Evolutionary conservation across 2,888 invertebrate genomes (phyloP).

Genomic region (Polydrusus cervinus): DNA sequence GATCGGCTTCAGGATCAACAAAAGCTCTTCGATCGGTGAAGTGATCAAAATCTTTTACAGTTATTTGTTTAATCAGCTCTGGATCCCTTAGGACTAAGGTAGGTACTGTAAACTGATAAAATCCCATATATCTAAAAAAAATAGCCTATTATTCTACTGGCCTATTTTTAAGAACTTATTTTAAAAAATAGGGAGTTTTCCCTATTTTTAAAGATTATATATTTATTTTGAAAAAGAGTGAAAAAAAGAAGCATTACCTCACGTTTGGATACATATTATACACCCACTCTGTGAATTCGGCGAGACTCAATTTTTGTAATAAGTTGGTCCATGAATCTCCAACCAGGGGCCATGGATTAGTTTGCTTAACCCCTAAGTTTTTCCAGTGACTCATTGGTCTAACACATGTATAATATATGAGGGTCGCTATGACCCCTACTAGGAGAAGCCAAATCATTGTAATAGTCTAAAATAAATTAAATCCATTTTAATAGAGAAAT

Average conservation of each 20-base stretch:
- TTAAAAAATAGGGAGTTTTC: too few relatives aligned
- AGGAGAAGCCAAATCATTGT: slow-evolving; percentile 40
- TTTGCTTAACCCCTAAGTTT: slow-evolving; percentile 54
- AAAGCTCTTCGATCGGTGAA: slow-evolving; percentile 71
- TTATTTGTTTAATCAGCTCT: slow-evolving; percentile 75
- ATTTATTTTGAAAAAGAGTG: too few relatives aligned
- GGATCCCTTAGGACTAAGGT: slow-evolving; percentile 73
- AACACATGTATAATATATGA: slow-evolving; percentile 39
- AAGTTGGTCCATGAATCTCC: slow-evolving; percentile 53
- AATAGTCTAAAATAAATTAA: neutral
- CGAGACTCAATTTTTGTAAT: slow-evolving; percentile 44
- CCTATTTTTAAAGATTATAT: too few relatives aligned
- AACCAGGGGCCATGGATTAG: slow-evolving; percentile 44
- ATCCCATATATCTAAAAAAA: slow-evolving; percentile 60
- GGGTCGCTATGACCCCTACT: slow-evolving; percentile 7
- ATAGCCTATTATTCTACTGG: too few relatives aligned
- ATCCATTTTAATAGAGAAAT: too few relatives aligned
- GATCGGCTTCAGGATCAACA: slow-evolving; percentile 66
- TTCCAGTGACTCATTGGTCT: slow-evolving; percentile 51
- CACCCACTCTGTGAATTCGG: slow-evolving; percentile 51
- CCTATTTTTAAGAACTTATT: too few relatives aligned
- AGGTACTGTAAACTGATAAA: slow-evolving; percentile 66
- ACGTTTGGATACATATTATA: slow-evolving; percentile 56
- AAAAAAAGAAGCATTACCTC: too few relatives aligned
- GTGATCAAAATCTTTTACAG: slow-evolving; percentile 76